Evolutionary conservation across 2,888 invertebrate genomes (phyloP), one percentile per base, ranked within the genome.

Genomic region (Gari tellinella): DNA sequence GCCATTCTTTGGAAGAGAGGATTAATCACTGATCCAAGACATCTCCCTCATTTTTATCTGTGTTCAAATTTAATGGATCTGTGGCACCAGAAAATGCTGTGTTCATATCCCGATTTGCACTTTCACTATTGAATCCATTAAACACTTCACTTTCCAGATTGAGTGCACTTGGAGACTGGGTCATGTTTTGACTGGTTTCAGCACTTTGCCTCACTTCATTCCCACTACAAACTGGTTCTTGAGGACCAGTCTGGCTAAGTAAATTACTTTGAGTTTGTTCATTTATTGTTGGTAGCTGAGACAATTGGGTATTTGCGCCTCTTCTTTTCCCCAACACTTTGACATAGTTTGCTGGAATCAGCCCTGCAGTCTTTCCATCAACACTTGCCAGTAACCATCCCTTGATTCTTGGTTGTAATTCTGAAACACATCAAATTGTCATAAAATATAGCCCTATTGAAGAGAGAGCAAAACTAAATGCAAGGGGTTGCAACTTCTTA

Each of bases 371-470:
- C 55, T 90, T 86, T 49, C 93, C 93, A 86, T 94, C 93, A 8
- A 91, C 89, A 70, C 92, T 90, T 0, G 92, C 94, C 62, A 94
- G 81, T 10, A 94, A 89, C 94, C 94, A 94, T 40, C 90, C 94
- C 73, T 92, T 90, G 8, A 94, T 88, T 74, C 92, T 89, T 3
- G 95, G 94, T 92, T 99, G 98, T 25, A 97, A 93, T 80, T 95
- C 95, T 89, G 95, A 94, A 0, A 83, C n/a, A n/a, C n/a, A n/a
- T n/a, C n/a, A n/a, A 15, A 40, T 40, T 12, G 8, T 8, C 40
- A 40, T 12, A 15, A 40, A 40, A 15, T 40, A 40, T 40, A 12
- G 8, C 40, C 8, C n/a, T n/a, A n/a, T n/a, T n/a, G n/a, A n/a
- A n/a, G n/a, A n/a, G n/a, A n/a, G n/a, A n/a, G n/a, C n/a, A n/a